phyloP scores from a whole-genome alignment of 2,113 vertebrate genomes.

The Montifringilla adamsi region DNA sequence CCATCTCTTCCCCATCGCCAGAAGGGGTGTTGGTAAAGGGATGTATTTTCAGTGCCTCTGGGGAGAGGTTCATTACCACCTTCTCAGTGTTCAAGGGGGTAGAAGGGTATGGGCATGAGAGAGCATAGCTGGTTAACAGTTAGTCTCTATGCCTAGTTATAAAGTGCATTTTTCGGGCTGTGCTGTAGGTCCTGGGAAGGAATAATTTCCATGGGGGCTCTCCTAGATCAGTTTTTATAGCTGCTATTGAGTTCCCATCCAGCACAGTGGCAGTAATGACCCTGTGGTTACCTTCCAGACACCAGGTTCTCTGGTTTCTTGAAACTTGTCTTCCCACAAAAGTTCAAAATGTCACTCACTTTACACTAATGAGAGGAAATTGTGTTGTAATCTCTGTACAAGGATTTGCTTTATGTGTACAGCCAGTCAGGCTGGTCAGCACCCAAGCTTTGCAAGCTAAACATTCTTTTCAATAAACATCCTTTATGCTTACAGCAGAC shows the following conservation, averaged over 20 bases:
- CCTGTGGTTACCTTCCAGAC: background rate
- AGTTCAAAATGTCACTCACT: conserved; percentile 18
- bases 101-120: background rate
- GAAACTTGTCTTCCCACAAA: background rate
- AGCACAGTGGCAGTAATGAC: background rate
- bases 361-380: conserved; percentile 32
- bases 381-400: background rate
- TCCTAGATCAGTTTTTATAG: background rate
- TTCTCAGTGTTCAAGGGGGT: background rate
- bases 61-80: background rate
- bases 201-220: background rate
- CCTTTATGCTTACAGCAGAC: background rate
- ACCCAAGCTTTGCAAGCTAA: background rate
- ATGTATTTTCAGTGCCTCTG: background rate
- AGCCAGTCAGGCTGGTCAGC: background rate
- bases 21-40: background rate
- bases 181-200: background rate
- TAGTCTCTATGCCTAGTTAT: background rate
- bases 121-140: background rate
- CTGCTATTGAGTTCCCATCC: background rate
- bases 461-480: background rate
- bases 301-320: background rate
- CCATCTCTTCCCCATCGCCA: background rate
- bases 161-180: background rate
- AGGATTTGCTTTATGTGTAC: background rate